Percentiles rank a stretch among this genome's conserved stretches.
Evolutionary conservation across 2,113 vertebrate species (phyloP).

Genomic region (Oryctolagus cuniculus): mOryCun1.1 NC_091434.1:164366001-164366500

Average conservation of each 20-base stretch:
- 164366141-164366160: neutral
- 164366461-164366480: neutral
- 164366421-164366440: constrained; percentile 44
- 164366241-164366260: neutral
- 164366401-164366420: constrained; percentile 71
- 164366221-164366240: neutral
- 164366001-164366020: neutral
- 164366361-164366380: constrained; percentile 64
- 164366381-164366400: constrained; percentile 54
- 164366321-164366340: constrained; percentile 66
- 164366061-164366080: too few relatives aligned
- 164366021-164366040: neutral
- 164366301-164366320: constrained; percentile 56
- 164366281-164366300: constrained; percentile 57
- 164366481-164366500: constrained; percentile 29
- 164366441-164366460: neutral
- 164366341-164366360: neutral
- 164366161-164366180: neutral
- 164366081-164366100: neutral
- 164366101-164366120: neutral
- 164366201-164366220: neutral
- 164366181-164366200: neutral
- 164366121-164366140: neutral
- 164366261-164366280: constrained; percentile 48
- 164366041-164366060: too few relatives aligned